phyloP scores from a whole-genome alignment of 2,113 vertebrate species.

The Sitta europaea region DNA sequence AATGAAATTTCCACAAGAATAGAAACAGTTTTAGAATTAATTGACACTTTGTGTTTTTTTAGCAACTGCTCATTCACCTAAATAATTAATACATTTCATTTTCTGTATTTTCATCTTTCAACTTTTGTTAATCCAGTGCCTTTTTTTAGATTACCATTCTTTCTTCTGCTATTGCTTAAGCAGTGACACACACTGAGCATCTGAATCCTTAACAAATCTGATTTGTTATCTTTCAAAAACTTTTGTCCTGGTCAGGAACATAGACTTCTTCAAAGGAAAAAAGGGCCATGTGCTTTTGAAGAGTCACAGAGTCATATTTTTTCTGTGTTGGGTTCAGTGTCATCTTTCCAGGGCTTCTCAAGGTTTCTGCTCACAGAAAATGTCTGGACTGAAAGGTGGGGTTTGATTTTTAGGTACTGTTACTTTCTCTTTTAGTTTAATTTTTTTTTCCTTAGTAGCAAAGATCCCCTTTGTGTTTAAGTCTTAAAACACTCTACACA shows the following conservation, averaged over 20 bases:
- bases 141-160: neutral
- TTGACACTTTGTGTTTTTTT: neutral
- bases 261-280: neutral
- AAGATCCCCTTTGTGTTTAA: neutral
- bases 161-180: neutral
- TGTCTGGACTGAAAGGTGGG: neutral
- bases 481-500: neutral
- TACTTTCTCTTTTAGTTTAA: neutral
- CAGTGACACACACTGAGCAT: neutral
- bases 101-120: neutral
- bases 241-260: neutral
- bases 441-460: neutral
- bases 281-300: neutral
- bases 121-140: neutral
- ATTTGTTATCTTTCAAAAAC: neutral
- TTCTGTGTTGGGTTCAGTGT: neutral
- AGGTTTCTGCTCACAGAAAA: neutral
- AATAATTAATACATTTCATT: neutral
- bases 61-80: neutral
- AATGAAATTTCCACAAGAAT: neutral
- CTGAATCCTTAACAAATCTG: neutral
- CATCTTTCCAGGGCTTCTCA: neutral
- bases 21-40: neutral
- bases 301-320: neutral
- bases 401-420: neutral